phyloP scores from a whole-genome alignment of 23 tunicate species.

The Aplidium turbinatum region DNA sequence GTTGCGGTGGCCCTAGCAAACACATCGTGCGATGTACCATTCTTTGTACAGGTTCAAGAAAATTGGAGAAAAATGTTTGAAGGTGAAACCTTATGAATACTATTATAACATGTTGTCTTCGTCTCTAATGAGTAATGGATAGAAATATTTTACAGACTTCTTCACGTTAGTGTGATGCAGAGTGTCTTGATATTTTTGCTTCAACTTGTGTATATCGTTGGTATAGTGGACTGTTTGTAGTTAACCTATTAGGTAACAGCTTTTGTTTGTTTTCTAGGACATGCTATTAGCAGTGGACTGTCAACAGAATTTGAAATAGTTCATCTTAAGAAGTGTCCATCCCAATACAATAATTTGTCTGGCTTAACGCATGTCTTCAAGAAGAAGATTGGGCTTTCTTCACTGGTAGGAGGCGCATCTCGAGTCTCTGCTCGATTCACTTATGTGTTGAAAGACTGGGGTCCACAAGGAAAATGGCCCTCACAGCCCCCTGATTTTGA shows the following conservation, averaged over 20 bases:
- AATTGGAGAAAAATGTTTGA: constrained; percentile 76
- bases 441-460: constrained; percentile 77
- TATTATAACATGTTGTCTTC: not conserved
- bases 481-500: constrained; percentile 52
- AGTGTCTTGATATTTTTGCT: too few relatives aligned
- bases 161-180: too few relatives aligned
- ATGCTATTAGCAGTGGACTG: constrained; percentile 59
- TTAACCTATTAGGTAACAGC: too few relatives aligned
- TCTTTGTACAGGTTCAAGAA: constrained; percentile 91
- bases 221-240: too few relatives aligned
- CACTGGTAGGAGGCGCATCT: constrained; percentile 22
- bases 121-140: not conserved
- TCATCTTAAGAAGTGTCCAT: constrained; percentile 70
- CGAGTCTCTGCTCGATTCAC: constrained; percentile 80
- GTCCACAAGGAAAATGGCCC: constrained; percentile 72
- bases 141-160: too few relatives aligned
- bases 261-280: constrained; percentile 41
- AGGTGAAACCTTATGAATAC: constrained; percentile 52
- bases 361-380: constrained; percentile 65
- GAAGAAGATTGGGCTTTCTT: constrained; percentile 39
- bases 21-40: constrained; percentile 84
- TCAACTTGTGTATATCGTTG: too few relatives aligned
- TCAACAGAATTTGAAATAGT: constrained; percentile 91
- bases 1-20: constrained; percentile 66
- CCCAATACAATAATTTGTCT: constrained; percentile 57